Conservation (phyloP, 1,140 invertebrate species). For the Centruroides vittatus region DNA sequence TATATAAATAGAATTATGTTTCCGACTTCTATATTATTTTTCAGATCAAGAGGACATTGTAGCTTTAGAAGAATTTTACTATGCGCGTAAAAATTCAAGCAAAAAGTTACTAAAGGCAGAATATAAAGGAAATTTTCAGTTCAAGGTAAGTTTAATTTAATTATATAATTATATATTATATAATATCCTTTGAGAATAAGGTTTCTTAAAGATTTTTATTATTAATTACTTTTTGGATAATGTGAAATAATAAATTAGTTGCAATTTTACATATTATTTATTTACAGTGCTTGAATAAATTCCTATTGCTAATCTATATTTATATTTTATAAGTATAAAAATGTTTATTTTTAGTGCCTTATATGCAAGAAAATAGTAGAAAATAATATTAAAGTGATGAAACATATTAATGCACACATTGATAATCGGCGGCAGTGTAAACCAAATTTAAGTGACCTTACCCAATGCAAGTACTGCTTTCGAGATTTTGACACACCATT, state of each 20-base stretch:
- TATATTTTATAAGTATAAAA: no score
- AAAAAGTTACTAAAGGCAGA: not conserved
- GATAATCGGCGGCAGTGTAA: slow-evolving; percentile 29
- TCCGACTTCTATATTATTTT: no score
- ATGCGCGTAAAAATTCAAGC: not conserved
- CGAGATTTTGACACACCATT: slow-evolving; percentile 33
- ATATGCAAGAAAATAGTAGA: slow-evolving; percentile 31
- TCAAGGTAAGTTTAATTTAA: not conserved
- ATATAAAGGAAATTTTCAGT: not conserved
- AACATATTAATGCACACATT: slow-evolving; percentile 30
- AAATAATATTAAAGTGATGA: slow-evolving; percentile 31
- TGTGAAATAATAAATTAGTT: no score
- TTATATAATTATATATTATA: no score
- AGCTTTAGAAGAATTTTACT: not conserved
- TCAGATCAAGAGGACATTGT: no score
- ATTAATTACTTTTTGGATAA: no score
- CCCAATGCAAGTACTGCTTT: slow-evolving; percentile 32
- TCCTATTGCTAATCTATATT: no score
- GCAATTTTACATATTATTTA: no score
- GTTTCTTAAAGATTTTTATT: no score
- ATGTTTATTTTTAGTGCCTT: slow-evolving; percentile 23
- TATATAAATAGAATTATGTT: no score
- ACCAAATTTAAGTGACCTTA: slow-evolving; percentile 30
- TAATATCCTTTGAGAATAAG: no score
- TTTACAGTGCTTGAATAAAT: no score